Conservation (phyloP, 2,113 vertebrate genomes). For the Grus americana region DNA sequence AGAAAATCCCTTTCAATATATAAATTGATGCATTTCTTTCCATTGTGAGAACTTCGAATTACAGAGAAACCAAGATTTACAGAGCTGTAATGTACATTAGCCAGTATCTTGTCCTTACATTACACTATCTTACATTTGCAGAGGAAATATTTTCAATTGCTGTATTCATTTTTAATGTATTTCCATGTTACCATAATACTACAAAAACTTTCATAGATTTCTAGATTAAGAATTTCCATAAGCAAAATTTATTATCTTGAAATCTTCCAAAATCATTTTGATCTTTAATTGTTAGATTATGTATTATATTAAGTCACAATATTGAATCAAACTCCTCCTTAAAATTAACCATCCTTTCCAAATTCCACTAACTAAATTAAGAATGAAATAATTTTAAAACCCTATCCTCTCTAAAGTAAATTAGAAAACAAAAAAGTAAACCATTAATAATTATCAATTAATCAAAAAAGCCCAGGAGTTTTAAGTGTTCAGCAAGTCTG, state of each 20-base stretch:
- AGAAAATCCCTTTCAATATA: constrained; percentile 40
- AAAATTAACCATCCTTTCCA: not conserved
- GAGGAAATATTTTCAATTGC: not conserved
- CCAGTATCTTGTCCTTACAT: not conserved
- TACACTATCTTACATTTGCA: not conserved
- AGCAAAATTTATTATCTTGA: not conserved
- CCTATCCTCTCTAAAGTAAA: not conserved
- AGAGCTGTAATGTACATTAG: not conserved
- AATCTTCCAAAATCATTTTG: not conserved
- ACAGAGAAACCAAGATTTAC: constrained; percentile 4
- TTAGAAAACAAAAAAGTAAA: not conserved
- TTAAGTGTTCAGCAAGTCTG: not conserved
- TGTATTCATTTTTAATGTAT: not conserved
- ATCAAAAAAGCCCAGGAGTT: not conserved
- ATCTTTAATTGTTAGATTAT: not conserved
- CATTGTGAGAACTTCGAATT: constrained; percentile 7
- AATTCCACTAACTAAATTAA: not conserved
- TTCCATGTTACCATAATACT: not conserved
- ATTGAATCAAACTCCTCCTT: not conserved
- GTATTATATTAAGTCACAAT: not conserved
- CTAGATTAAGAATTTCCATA: not conserved
- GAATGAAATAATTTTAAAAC: not conserved
- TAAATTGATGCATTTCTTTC: constrained; percentile 3
- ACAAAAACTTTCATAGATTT: not conserved
- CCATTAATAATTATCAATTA: not conserved